Base-by-base conservation (phyloP, 2,797 vertebrate species). In the Falco biarmicus region DNA sequence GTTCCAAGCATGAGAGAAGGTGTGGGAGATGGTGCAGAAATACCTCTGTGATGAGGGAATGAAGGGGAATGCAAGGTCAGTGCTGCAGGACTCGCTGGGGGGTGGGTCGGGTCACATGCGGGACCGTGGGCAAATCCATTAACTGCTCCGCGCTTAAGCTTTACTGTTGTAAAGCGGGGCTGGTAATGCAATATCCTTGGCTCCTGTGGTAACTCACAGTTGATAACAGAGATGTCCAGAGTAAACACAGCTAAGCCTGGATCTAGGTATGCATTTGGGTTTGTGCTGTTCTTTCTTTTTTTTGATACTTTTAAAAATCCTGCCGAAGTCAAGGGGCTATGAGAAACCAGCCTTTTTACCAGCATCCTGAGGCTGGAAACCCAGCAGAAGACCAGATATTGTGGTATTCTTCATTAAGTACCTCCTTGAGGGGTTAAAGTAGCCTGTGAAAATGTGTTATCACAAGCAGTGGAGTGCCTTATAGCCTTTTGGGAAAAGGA, bases 11-110 rank as follows among this genome's bases (percentile, higher is more conserved):
- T 96, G 95, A 96, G 92, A 89, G 94, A 94, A 97, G 94, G 96
- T 96, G 94, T 97, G 93, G 93, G 95, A 97, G 96, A 97, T 95
- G 95, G 96, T 95, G 95, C 87, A 96, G 95, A 97, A 96, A 97
- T 97, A 92, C 92, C 84, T 96, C 84, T 94, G 92, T 95, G 96
- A 96, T 97, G 95, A 94, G 89, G 82, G 93, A 97, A 96, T 94
- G 97, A 96, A 92, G 94, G 95, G 95, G 90, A 96, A 96, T 84
- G 87, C 87, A 90, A 96, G 95, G 95, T 95, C 95, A 96, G 79
- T 89, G 84, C 92, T 87, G 80, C 87, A 91, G 87, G 87, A 96
- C 63, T 85, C 2, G 0, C 73, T 69, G 79, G 66, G 88, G 89
- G 92, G 92, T 94, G 92, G 66, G 82, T 94, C 32, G 0, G 94